Evolutionary conservation across 2,113 vertebrate genomes (phyloP), one percentile per base, ranked within the genome.

Genomic region (Zosterops hypoxanthus): DNA sequence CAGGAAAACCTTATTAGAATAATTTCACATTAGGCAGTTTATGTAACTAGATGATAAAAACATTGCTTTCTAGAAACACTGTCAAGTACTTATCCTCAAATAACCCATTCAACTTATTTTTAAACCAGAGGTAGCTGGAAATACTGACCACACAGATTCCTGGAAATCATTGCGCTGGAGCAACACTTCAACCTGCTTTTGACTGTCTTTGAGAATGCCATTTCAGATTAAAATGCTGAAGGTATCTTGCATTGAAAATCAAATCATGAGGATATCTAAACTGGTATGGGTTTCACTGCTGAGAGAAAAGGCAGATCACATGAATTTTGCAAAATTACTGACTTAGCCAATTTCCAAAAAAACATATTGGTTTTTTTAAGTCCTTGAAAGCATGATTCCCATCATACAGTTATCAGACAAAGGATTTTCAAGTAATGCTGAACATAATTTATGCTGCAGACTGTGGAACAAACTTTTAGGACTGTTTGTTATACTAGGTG

Each of bases 1-100:
- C 87, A 82, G 90, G 92, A 93, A 88, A 91, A 70, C 44, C 52
- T 70, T 11, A 86, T 86, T 63, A 70, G 72, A 93, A 90, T 76
- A 57, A 78, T 56, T 81, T 86, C 65, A 63, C 47, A 50, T 59
- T n/a, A 69, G 71, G 63, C 53, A 77, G 24, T 77, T 96, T 82
- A 92, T 13, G 26, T 91, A 94, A 96, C 73, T 57, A 36, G 41
- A 44, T 80, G 33, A 66, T 80, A 90, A 86, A 88, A 47, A 73
- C 20, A 49, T 8, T 5, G 42, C 75, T 96, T 90, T 91, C 59
- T 82, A 82, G 79, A 95, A 90, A 87, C 34, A 42, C 57, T 33
- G 24, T 60, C 57, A 92, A 75, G 56, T 11, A 26, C 50, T 87
- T 79, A 61, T 12, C 66, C 46, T 79, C 28, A 61, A 56, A 42